phyloP scores from a whole-genome alignment of 2,113 vertebrate genomes.

The Bubalus kerabau region DNA sequence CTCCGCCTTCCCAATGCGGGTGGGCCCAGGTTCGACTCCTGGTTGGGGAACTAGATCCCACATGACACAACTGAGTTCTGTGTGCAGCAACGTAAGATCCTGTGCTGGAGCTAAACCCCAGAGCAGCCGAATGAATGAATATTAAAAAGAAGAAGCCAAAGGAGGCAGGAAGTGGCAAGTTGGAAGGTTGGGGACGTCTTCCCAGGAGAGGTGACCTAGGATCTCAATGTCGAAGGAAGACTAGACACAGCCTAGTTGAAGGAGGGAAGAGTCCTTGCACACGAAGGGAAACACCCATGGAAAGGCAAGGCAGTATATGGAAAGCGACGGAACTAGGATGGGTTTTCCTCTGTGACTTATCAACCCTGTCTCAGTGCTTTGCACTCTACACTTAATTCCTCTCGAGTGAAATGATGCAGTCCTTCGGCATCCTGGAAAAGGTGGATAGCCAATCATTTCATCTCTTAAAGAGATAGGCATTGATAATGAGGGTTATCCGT shows the following conservation, averaged over 20 bases:
- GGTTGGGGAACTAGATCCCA: not conserved
- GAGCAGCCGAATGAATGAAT: not conserved
- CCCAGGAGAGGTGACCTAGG: not conserved
- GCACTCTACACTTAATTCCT: not conserved
- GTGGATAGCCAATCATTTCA: not conserved
- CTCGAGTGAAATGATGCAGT: constrained; percentile 21
- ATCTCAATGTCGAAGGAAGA: not conserved
- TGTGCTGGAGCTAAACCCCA: not conserved
- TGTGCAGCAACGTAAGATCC: not conserved
- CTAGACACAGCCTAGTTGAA: not conserved
- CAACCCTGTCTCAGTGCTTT: constrained; percentile 14
- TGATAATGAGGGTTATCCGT: not conserved
- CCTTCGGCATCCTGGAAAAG: constrained; percentile 13
- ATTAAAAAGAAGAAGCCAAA: not conserved
- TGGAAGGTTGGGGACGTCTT: not conserved
- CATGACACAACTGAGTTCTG: not conserved
- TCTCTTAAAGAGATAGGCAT: constrained; percentile 26
- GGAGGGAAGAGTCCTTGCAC: not conserved
- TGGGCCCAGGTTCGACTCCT: not conserved
- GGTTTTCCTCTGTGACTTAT: constrained; percentile 31
- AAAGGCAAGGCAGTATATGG: not conserved
- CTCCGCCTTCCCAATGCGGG: not conserved
- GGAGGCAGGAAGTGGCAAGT: not conserved
- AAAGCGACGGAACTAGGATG: not conserved
- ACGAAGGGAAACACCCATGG: not conserved